Evolutionary conservation across 2,797 vertebrate genomes (phyloP), one percentile per base, ranked within the genome.

Genomic region (Myripristis jacobus): DNA sequence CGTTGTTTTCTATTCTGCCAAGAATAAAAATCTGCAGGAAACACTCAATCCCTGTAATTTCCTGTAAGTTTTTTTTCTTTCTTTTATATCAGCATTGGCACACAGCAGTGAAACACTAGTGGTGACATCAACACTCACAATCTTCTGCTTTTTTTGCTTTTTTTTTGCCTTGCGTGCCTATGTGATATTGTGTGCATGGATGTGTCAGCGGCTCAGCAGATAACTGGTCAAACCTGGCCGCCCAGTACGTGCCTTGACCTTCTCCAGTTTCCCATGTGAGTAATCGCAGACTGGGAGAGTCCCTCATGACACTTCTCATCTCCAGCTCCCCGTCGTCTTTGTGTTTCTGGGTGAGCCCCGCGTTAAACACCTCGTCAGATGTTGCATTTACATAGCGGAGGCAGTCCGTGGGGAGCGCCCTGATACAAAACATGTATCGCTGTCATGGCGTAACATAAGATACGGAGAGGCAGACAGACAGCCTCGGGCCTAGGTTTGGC

Each of bases 241-340:
- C 75, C 78, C 66, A 25, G 67, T 56, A 51, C 55, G 29, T 64
- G 70, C 15, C 60, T 54, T 91, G 87, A 91, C 87, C 89, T 89
- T 92, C 89, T 93, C 90, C 34, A 65, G 88, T 92, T 91, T 91
- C 87, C 48, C 4, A 31, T 65, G 53, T 71, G 65, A 50, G 59
- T 48, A 79, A 88, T 90, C 73, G 80, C 75, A 87, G 85, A 73
- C 84, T 77, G 67, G 19, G 38, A 68, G 79, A 85, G 84, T 87
- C 81, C 74, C 79, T 73, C 61, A 51, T n/a, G 69, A 86, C 86
- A 88, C 80, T 72, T 72, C 78, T 82, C 70, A 83, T 81, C 81
- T 82, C 63, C 47, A 69, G 73, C 77, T 55, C 71, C 78, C 78
- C 69, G 83, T 88, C 84, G 79, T 86, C 69, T 72, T 38, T 16